Conservation (phyloP, 1,140 invertebrate species). For the Pseudomyrmex concolor region DNA sequence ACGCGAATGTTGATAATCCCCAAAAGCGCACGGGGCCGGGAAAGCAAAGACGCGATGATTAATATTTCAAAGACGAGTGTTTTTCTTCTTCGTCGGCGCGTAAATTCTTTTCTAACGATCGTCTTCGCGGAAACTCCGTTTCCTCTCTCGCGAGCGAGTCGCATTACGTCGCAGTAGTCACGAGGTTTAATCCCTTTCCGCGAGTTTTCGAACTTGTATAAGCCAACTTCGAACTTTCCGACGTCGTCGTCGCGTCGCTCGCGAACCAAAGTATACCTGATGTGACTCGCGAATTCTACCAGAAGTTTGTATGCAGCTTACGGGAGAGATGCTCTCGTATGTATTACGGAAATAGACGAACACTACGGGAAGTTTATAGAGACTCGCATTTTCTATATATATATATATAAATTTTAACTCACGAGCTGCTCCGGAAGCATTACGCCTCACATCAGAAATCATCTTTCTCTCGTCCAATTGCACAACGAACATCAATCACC, state of each 20-base stretch:
- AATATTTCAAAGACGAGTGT: slow-evolving; percentile 10
- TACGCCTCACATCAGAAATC: not conserved
- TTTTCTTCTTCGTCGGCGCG: slow-evolving; percentile 8
- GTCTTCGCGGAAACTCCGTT: slow-evolving; percentile 48
- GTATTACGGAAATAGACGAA: slow-evolving; percentile 43
- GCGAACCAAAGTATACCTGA: slow-evolving; percentile 56
- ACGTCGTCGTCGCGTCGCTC: slow-evolving; percentile 45
- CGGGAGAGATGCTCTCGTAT: slow-evolving; percentile 19
- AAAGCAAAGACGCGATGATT: slow-evolving; percentile 19
- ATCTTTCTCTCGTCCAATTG: not conserved
- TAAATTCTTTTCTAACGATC: slow-evolving; percentile 57
- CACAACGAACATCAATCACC: not conserved
- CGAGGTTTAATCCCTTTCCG: slow-evolving; percentile 67
- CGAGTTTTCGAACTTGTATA: slow-evolving; percentile 71
- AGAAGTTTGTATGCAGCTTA: slow-evolving; percentile 58
- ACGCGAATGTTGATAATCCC: not conserved
- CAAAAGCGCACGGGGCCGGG: too few relatives aligned
- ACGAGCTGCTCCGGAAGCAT: slow-evolving; percentile 2
- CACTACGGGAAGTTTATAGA: not conserved
- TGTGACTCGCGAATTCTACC: slow-evolving; percentile 63
- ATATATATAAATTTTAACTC: slow-evolving; percentile 41
- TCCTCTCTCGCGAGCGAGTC: slow-evolving; percentile 55
- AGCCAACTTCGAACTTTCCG: slow-evolving; percentile 62
- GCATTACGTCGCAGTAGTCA: slow-evolving; percentile 61
- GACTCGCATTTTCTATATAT: not conserved